Evolutionary conservation across 2,113 vertebrate genomes (phyloP), one percentile per base, ranked within the genome.

Genomic region (Prochilodus magdalenae): DNA sequence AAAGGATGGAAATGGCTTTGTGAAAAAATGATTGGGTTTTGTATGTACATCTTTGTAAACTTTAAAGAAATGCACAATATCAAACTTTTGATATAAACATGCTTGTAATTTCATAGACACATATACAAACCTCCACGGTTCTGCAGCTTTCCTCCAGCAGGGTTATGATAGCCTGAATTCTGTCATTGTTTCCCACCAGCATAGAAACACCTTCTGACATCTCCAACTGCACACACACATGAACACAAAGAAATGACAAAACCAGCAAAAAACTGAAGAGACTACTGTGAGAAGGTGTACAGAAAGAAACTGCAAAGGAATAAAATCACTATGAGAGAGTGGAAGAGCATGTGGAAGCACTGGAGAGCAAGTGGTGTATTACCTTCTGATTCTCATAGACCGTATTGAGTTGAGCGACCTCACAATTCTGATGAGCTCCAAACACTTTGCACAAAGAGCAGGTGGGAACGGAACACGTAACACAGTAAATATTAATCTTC

Each of bases 371-470:
- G 73, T 24, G n/a, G 15, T 33, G 27, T 71, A 75, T 51, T 16
- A 97, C 97, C 95, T 98, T 98, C 87, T 98, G 97, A 1, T 79
- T 91, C 86, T 95, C 93, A 87, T 95, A 98, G 85, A 98, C 91
- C 0, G 87, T 94, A 65, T 92, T 93, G 65, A 99, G 95, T 1
- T 96, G 97, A 14, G 98, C 97, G 74, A 99, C 98, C 73, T 98
- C 92, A 69, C 97, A 98, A 88, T 95, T 94, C 81, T 96, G 96
- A 89, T 99, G 98, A 0, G 91, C 94, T 22, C 98, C 98, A 16
- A 99, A 99, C 86, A 99, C 96, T 86, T 99, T 99, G 81, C 98
- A 98, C 81, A 99, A 84, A 1, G 98, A 98, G 77, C 98, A 99
- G 81, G 97, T 98, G 84, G 98, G 98, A 14, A 92, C 92, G 81